phyloP scores from a whole-genome alignment of 2,888 invertebrate species.

The Heliothis peltigera region DNA sequence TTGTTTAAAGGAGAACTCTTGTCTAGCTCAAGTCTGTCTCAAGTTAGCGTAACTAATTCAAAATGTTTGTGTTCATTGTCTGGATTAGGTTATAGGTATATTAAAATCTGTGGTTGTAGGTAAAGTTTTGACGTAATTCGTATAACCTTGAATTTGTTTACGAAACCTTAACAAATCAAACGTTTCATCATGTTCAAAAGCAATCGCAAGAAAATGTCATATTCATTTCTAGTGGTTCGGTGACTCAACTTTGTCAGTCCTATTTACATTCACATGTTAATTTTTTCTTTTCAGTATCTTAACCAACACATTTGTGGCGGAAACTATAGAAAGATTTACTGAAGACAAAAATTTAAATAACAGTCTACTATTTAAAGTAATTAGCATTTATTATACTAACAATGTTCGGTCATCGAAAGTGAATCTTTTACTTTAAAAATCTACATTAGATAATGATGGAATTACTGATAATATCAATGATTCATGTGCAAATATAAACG shows the following conservation, averaged over 20 bases:
- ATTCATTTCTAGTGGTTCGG: background rate
- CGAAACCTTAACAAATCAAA: conserved; percentile 7
- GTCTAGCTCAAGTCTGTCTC: no score
- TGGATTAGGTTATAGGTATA: no score
- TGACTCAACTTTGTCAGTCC: background rate
- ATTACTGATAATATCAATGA: background rate
- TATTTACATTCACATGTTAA: conserved; percentile 25
- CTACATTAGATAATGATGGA: background rate
- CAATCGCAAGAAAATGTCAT: conserved; percentile 1
- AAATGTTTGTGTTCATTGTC: no score
- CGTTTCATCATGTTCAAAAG: background rate
- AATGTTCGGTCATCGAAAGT: conserved; percentile 2
- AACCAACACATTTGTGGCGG: conserved; percentile 11
- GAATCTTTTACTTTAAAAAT: background rate
- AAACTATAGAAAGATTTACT: conserved; percentile 13
- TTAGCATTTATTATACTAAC: background rate
- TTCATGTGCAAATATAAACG: background rate
- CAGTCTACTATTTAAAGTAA: background rate
- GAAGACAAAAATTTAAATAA: conserved; percentile 9
- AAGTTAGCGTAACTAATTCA: no score
- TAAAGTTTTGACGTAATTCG: background rate
- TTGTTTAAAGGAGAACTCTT: no score
- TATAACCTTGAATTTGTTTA: conserved; percentile 15
- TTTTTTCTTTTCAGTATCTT: conserved; percentile 15
- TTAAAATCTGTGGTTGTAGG: no score